Conservation (phyloP, 2,113 vertebrate genomes). For the Edolisoma coerulescens region DNA sequence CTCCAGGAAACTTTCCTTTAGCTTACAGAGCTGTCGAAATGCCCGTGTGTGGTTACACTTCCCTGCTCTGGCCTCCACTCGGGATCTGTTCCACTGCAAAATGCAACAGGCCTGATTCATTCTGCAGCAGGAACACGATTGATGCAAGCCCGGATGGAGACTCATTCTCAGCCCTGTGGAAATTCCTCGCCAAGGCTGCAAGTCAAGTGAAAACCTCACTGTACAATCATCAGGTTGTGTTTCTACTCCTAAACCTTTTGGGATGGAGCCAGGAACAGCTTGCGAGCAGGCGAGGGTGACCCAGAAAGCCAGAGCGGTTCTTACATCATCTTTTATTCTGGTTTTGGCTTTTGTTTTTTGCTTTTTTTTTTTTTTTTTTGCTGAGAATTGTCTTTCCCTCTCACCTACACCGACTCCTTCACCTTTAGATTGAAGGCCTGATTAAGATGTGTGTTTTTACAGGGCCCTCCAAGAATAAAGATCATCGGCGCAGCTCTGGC, state of each 20-base stretch:
- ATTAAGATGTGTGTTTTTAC: neutral
- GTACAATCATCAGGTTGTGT: neutral
- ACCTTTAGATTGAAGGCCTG: neutral
- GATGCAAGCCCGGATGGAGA: neutral
- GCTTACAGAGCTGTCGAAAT: neutral
- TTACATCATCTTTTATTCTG: neutral
- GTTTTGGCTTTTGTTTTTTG: neutral
- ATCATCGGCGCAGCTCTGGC: neutral
- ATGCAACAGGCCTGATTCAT: neutral
- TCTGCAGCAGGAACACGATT: neutral
- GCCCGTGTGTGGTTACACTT: neutral
- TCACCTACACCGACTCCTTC: neutral
- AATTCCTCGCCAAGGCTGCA: neutral
- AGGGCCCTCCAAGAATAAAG: neutral
- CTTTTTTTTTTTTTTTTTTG: neutral
- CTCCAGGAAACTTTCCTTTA: neutral
- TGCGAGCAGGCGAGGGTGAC: neutral
- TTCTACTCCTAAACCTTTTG: neutral
- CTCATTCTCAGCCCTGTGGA: slow-evolving; percentile 6
- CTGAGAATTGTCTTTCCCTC: neutral
- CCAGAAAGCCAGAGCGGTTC: neutral
- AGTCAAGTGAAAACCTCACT: neutral
- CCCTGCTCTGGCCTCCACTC: neutral
- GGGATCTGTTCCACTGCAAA: neutral
- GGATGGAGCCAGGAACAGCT: neutral